Conservation (phyloP, 2,888 invertebrate genomes). For the Papilio elwesi region DNA sequence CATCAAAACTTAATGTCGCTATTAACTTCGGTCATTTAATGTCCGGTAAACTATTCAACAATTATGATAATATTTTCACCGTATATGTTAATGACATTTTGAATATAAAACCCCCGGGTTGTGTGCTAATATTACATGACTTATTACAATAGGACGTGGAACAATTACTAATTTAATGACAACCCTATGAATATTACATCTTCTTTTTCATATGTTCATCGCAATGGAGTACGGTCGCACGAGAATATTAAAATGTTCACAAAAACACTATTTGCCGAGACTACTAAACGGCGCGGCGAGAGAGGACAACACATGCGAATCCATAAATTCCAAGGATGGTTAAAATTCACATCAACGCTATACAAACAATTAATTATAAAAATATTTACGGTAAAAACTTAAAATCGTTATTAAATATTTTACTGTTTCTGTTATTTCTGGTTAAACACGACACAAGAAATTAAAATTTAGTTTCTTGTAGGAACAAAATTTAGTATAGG, state of each 20-base stretch:
- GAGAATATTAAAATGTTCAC: neutral
- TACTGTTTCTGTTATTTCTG: no score
- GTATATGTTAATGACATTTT: neutral
- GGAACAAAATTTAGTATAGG: no score
- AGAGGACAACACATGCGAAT: neutral
- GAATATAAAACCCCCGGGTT: neutral
- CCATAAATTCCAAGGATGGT: no score
- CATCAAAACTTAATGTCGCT: neutral
- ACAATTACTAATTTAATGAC: neutral
- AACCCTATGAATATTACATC: neutral
- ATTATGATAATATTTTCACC: conserved; percentile 24
- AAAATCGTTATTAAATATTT: no score
- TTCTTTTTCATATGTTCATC: neutral
- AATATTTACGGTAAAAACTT: no score
- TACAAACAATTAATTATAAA: no score
- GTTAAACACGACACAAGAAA: no score
- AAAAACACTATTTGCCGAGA: neutral
- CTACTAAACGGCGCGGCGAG: neutral
- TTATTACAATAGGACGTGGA: neutral
- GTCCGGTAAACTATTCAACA: neutral
- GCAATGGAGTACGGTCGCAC: neutral
- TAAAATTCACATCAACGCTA: no score
- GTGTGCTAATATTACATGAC: neutral
- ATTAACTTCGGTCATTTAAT: conserved; percentile 9
- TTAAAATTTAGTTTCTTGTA: no score